phyloP scores from a whole-genome alignment of 1,140 invertebrate species.

The Drosophila sucinea region DNA sequence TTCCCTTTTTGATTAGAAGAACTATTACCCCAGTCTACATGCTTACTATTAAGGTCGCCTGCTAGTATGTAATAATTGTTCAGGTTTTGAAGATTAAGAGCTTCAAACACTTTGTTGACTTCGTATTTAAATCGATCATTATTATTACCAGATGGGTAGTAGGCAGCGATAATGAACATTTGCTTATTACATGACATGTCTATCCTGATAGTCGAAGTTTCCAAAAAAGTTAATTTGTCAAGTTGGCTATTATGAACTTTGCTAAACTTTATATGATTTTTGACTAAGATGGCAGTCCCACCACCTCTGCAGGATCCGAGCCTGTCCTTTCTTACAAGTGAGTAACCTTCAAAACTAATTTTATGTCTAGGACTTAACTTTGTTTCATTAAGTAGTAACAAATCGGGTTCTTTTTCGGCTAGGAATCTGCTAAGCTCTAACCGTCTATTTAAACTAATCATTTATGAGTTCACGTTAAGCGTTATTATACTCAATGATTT shows the following conservation, averaged over 20 bases:
- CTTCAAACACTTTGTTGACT: not conserved
- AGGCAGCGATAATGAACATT: not conserved
- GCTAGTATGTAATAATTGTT: not conserved
- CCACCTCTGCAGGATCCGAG: too few relatives aligned
- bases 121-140: not conserved
- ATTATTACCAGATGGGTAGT: not conserved
- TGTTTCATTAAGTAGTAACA: too few relatives aligned
- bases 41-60: not conserved
- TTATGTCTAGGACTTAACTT: not conserved
- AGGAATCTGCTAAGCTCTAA: not conserved
- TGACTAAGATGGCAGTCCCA: too few relatives aligned
- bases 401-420: not conserved
- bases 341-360: not conserved
- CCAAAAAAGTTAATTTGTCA: too few relatives aligned
- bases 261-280: too few relatives aligned
- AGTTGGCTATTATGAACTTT: not conserved
- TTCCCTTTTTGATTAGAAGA: not conserved
- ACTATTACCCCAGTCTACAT: not conserved
- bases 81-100: not conserved
- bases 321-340: not conserved
- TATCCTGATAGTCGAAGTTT: not conserved
- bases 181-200: not conserved
- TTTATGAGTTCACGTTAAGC: constrained; percentile 2
- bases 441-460: not conserved
- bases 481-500: too few relatives aligned